phyloP scores from a whole-genome alignment of 1,140 invertebrate genomes.

The Holotrichia oblita region DNA sequence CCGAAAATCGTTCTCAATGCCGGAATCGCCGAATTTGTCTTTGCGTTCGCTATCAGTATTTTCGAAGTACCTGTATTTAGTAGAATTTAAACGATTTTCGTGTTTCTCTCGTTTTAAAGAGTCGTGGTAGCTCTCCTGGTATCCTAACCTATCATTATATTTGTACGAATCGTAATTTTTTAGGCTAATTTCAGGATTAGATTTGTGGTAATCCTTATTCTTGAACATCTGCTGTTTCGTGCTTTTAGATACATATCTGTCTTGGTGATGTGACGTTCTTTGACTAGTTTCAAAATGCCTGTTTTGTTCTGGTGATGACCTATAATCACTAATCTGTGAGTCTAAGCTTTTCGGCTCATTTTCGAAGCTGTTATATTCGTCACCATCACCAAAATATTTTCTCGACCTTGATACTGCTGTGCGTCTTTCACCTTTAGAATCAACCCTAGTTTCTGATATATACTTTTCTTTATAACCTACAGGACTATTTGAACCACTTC shows the following conservation, averaged over 20 bases:
- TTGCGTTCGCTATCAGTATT: slow-evolving; percentile 64
- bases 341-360: slow-evolving; percentile 73
- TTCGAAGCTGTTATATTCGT: slow-evolving; percentile 60
- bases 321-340: slow-evolving; percentile 67
- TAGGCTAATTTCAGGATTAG: slow-evolving; percentile 67
- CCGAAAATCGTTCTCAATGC: slow-evolving; percentile 80
- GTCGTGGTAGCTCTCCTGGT: slow-evolving; percentile 65
- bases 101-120: slow-evolving; percentile 63
- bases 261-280: slow-evolving; percentile 54
- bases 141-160: slow-evolving; percentile 57
- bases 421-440: slow-evolving; percentile 65
- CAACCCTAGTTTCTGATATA: slow-evolving; percentile 64
- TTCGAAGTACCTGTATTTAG: slow-evolving; percentile 63
- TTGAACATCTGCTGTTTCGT: slow-evolving; percentile 63
- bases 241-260: slow-evolving; percentile 60
- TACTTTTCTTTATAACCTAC: slow-evolving; percentile 64
- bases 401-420: slow-evolving; percentile 65
- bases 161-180: slow-evolving; percentile 59
- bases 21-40: slow-evolving; percentile 76
- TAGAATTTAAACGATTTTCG: slow-evolving; percentile 57
- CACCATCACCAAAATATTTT: slow-evolving; percentile 62
- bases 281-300: slow-evolving; percentile 66
- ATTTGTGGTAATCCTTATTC: slow-evolving; percentile 65
- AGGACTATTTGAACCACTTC: slow-evolving; percentile 61
- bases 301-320: slow-evolving; percentile 67